Evolutionary conservation across 2,888 invertebrate species (phyloP), one percentile per base, ranked within the genome.

Genomic region (Drosophila kanekoi): DNA sequence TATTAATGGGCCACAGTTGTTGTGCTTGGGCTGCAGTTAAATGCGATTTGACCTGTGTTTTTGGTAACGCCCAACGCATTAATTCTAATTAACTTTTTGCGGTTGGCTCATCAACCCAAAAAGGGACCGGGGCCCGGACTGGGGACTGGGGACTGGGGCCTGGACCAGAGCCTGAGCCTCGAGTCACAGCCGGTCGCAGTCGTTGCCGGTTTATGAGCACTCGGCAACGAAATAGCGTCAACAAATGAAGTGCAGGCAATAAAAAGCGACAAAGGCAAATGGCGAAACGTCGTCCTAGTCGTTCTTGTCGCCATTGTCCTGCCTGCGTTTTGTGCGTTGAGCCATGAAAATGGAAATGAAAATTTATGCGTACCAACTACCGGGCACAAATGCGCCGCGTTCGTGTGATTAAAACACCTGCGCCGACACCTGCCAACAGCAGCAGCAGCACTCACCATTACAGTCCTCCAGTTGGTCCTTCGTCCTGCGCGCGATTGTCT

Each of bases 21-120:
- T 62, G 60, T 16, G 43, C 33, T 49, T 43, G 54, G 37, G 63
- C 65, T 82, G 70, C 85, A 80, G 65, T 74, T 68, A 81, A 87
- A 81, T 89, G 88, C 83, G 85, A 81, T 86, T 86, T 78, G 79
- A 79, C 77, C 80, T 65, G 59, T 59, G 44, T 54, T 48, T 61
- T 45, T 56, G 28, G 48, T 43, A 43, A 56, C 60, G 66, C 67
- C 70, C 70, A 74, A 63, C 76, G 88, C 89, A 85, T 85, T 85
- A 85, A 88, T 85, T 89, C 89, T 85, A 85, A 85, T 85, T 85
- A 89, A 89, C 89, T 87, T 85, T 89, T 84, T 87, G 83, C 79
- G 88, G 89, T 75, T 72, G 44, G 65, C 77, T 79, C 77, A 66
- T 80, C 81, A 80, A 51, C 51, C 60, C 56, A 37, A 65, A 77